Conservation (phyloP, 1,140 invertebrate genomes). For the Asobara japonica region DNA sequence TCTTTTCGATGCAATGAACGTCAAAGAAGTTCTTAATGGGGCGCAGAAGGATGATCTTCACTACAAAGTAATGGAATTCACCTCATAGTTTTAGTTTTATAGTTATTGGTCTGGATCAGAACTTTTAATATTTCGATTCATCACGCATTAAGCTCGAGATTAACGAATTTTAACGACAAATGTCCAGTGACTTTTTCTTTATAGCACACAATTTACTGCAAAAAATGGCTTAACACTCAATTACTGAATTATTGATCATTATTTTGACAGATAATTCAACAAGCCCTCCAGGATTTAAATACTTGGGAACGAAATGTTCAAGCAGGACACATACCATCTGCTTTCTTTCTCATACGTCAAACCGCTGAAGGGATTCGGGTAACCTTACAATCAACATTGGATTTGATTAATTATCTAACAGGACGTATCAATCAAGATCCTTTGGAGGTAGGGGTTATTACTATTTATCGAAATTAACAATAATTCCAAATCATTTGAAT, state of each 20-base stretch:
- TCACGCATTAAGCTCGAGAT: no score
- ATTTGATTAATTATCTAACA: not conserved
- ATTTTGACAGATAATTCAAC: not conserved
- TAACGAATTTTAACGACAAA: no score
- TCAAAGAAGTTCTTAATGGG: not conserved
- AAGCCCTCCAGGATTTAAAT: not conserved
- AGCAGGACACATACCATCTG: not conserved
- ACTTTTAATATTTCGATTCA: no score
- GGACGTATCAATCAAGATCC: conserved; percentile 15
- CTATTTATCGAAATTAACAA: not conserved
- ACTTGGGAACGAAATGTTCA: not conserved
- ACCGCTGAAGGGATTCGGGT: conserved; percentile 19
- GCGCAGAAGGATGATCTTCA: not conserved
- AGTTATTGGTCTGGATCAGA: no score
- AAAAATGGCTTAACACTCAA: not conserved
- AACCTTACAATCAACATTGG: conserved; percentile 9
- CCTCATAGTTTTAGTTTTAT: no score
- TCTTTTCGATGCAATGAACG: not conserved
- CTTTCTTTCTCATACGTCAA: not conserved
- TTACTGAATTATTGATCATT: not conserved
- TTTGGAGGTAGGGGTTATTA: not conserved
- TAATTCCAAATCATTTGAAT: not conserved
- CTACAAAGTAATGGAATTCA: no score
- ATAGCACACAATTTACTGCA: no score
- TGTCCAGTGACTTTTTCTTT: no score